Conservation (phyloP, 2,888 invertebrate species). For the Polymixis flavicincta region DNA sequence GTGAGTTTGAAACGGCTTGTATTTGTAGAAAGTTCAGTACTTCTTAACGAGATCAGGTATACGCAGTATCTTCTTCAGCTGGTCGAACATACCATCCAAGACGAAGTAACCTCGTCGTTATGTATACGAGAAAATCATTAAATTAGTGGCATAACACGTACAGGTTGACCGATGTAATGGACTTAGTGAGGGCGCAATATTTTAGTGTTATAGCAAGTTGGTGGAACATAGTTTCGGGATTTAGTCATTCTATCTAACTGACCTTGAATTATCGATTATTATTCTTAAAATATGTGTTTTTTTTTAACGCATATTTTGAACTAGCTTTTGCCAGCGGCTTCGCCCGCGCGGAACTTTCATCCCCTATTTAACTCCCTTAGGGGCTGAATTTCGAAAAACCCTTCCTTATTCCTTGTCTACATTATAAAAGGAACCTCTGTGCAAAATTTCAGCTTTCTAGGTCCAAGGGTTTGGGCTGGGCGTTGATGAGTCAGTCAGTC, state of each 20-base stretch:
- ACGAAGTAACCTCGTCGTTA: not conserved
- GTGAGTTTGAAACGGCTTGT: not conserved
- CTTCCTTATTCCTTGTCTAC: no score
- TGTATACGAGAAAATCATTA: not conserved
- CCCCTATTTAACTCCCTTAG: no score
- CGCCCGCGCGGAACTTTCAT: no score
- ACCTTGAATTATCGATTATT: constrained; percentile 3
- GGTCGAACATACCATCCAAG: not conserved
- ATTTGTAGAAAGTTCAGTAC: not conserved
- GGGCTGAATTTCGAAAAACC: no score
- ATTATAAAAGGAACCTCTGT: no score
- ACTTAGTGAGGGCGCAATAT: not conserved
- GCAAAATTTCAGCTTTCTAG: no score
- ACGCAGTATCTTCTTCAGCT: not conserved
- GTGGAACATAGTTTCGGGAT: not conserved
- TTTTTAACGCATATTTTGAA: constrained; percentile 1
- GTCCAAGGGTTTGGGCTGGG: no score
- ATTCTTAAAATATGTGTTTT: not conserved
- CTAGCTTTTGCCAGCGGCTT: no score
- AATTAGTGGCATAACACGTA: not conserved
- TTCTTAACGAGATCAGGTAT: not conserved
- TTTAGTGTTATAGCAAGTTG: not conserved
- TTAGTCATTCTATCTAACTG: not conserved
- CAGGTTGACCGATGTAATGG: not conserved
- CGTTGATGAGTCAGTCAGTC: no score